Evolutionary conservation across 2,797 vertebrate genomes (phyloP), one percentile per base, ranked within the genome.

Genomic region (Streptopelia turtur): DNA sequence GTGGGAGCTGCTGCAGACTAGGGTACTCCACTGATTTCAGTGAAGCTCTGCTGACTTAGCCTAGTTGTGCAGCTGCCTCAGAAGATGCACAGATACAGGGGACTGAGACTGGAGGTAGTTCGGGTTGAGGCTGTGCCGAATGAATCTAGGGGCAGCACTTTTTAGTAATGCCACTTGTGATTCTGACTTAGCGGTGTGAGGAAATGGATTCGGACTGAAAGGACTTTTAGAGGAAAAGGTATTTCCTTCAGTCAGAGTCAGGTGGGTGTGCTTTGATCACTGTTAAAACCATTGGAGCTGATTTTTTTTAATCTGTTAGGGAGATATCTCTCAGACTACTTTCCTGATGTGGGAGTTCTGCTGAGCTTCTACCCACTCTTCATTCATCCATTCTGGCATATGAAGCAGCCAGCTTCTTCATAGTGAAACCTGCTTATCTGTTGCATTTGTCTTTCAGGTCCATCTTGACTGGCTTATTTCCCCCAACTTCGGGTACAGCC

Each of bases 401-500:
- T 49, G 70, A 21, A 71, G 47, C 45, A 92, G 24, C 23, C 28
- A 8, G 7, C 49, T 86, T 81, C 33, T 28, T 77, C 16, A 33
- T 17, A 16, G 30, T 5, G 2, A 13, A 68, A 16, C 31, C 59
- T 74, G 31, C 30, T 87, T 56, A 33, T 33, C 11, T 75, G 10
- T 53, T 74, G 21, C 57, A 1, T 95, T 83, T 97, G 59, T 68
- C n/a, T 17, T 96, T 91, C 94, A 99, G 99, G 99, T 99, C 99
- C 25, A 99, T 99, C 97, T 98, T 99, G 92, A 99, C 99, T 1
- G 99, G 99, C 23, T 95, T 99, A 96, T 99, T 99, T 71, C 99
- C 99, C 16, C 99, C 99, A 50, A 99, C 99, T 31, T 99, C 98
- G 1, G 99, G 99, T 47, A 99, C 99, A 4, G 99, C 99, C 63